Evolutionary conservation across 1,140 invertebrate species (phyloP).

Genomic region (Papilio dardanus): DNA sequence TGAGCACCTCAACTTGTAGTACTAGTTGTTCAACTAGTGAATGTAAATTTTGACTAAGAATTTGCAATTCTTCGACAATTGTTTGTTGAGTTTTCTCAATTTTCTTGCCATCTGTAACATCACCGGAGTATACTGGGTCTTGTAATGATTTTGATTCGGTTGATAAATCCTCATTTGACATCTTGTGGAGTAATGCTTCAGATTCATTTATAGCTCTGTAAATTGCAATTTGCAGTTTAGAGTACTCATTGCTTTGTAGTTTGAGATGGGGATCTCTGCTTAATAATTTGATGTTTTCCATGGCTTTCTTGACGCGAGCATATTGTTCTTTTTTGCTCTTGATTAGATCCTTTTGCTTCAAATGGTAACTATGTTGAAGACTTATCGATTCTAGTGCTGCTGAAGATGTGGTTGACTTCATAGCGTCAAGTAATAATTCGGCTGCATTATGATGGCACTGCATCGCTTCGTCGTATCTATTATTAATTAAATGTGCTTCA

Average conservation of each 20-base stretch:
- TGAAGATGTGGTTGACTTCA: constrained; percentile 79
- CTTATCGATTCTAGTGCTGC: constrained; percentile 84
- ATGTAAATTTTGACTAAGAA: constrained; percentile 83
- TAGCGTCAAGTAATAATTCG: constrained; percentile 82
- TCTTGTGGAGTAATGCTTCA: constrained; percentile 82
- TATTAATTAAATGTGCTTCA: constrained; percentile 83
- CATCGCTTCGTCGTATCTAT: constrained; percentile 85
- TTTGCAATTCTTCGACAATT: constrained; percentile 85
- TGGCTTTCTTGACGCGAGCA: constrained; percentile 82
- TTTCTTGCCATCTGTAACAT: constrained; percentile 75
- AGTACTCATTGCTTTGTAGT: constrained; percentile 67
- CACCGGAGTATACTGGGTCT: constrained; percentile 50
- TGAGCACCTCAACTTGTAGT: constrained; percentile 83
- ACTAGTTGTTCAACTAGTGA: constrained; percentile 83
- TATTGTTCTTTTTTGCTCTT: constrained; percentile 83
- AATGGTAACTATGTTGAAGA: constrained; percentile 85
- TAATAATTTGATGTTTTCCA: constrained; percentile 80
- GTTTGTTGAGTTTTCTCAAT: constrained; percentile 83
- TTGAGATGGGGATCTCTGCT: constrained; percentile 69
- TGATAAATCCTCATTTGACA: constrained; percentile 58
- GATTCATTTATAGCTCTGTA: constrained; percentile 85
- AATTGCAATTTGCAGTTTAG: constrained; percentile 82
- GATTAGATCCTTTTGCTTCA: constrained; percentile 83
- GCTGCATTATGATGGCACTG: constrained; percentile 85
- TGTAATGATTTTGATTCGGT: constrained; percentile 50